These are phyloP conservation scores for Pangasianodon hypophthalmus DNA, from an alignment of 2,113 vertebrate species.

Conservation along the genomic window DNA sequence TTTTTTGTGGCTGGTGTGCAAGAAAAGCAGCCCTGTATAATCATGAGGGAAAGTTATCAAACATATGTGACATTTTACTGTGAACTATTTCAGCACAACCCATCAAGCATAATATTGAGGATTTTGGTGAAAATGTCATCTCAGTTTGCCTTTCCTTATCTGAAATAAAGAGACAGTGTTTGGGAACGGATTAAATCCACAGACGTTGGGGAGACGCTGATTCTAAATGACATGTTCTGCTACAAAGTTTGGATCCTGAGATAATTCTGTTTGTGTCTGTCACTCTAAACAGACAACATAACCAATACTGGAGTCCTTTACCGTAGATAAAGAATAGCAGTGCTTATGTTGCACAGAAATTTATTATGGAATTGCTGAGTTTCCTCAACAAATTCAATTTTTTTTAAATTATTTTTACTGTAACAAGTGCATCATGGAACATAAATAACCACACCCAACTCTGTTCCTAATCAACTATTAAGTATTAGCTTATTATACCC, in stretches of 20 bases:
- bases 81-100: background rate
- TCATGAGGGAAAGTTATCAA: background rate
- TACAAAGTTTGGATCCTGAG: background rate
- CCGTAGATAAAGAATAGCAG: background rate
- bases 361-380: background rate
- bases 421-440: background rate
- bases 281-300: background rate
- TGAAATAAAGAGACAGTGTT: background rate
- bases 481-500: background rate
- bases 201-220: background rate
- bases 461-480: background rate
- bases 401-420: background rate
- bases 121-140: background rate
- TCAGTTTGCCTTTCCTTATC: background rate
- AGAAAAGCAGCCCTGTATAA: background rate
- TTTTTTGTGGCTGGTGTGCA: background rate
- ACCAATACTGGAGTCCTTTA: background rate
- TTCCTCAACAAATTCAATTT: background rate
- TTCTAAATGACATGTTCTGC: conserved; percentile 7
- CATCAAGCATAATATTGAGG: background rate
- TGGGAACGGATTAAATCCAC: background rate
- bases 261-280: background rate
- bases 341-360: background rate
- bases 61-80: background rate
- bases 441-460: background rate